A percentile compares a stretch with the other conserved stretches of the same genome.
These are phyloP conservation scores for Enteromius mattozi DNA, from an alignment of 2,797 vertebrate genomes.

Conservation along the genomic window DNA sequence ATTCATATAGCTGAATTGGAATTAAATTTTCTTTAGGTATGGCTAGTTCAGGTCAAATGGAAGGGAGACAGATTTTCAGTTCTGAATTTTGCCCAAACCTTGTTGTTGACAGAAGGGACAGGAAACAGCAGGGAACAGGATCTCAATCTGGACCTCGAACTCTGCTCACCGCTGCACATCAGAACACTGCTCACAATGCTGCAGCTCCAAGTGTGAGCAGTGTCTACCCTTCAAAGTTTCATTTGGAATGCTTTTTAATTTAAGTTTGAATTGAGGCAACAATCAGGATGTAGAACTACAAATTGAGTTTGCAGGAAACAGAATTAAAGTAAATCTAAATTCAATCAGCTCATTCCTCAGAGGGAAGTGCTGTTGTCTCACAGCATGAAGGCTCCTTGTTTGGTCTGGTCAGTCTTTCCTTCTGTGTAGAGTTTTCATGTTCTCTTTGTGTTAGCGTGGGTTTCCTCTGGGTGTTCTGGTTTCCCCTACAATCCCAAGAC, in stretches of 20 bases:
- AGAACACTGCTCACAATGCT: neutral
- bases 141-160: neutral
- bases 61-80: neutral
- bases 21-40: no score
- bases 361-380: neutral
- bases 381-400: neutral
- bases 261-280: neutral
- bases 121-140: neutral
- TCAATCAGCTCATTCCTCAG: neutral
- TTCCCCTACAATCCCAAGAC: neutral
- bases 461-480: neutral
- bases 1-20: no score
- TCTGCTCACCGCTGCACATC: neutral
- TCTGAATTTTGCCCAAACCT: neutral
- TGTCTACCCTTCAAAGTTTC: neutral
- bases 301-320: neutral
- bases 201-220: neutral
- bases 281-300: neutral
- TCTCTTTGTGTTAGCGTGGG: neutral
- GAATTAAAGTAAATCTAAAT: neutral
- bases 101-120: neutral
- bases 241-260: neutral
- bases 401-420: neutral
- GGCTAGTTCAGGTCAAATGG: neutral
- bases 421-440: neutral